Evolutionary conservation across 2,113 vertebrate species (phyloP), one percentile per base, ranked within the genome.

Genomic region (Canis aureus): DNA sequence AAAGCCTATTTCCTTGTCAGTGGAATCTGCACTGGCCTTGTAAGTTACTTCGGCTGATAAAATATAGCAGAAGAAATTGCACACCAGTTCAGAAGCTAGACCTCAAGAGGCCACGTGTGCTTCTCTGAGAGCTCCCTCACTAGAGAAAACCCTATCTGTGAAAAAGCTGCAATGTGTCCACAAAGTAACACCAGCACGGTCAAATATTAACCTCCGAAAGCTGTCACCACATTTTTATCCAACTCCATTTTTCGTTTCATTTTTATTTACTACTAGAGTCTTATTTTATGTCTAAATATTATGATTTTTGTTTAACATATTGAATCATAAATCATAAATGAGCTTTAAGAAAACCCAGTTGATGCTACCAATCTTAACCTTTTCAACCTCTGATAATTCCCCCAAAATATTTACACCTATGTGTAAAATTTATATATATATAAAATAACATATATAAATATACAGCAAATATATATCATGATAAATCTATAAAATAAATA

Each of bases 101-200:
- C 29, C 51, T 66, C 66, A 8, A n/a, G 43, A 80, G 51, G 2
- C 1, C 27, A 2, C 0, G 0, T 6, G 17, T 1, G 2, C 20
- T 73, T 69, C 73, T 20, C 7, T 15, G 27, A 67, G 5, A 89
- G 13, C 8, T 10, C 4, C 8, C 11, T 43, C 22, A 0, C 29
- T 12, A 19, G 32, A 55, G 8, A 11, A 59, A 92, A 49, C 3
- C 9, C 32, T 1, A 43, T 59, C 0, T 2, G 2, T 3, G 9
- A 57, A 27, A 86, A 64, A 51, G 13, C 27, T 1, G 1, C 11
- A 78, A 0, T 7, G 29, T 64, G 62, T 76, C 20, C 53, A 19
- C 23, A 7, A 3, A 51, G 32, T 62, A 32, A 60, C 11, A 79
- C 11, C 17, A 49, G 8, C 4, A 8, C 1, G 7, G 13, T 29